These are phyloP conservation scores for Aurelia sp. DNA, from an alignment of 30 jellyfish, hydroid and myxozoan species.

Conservation along the genomic window DNA sequence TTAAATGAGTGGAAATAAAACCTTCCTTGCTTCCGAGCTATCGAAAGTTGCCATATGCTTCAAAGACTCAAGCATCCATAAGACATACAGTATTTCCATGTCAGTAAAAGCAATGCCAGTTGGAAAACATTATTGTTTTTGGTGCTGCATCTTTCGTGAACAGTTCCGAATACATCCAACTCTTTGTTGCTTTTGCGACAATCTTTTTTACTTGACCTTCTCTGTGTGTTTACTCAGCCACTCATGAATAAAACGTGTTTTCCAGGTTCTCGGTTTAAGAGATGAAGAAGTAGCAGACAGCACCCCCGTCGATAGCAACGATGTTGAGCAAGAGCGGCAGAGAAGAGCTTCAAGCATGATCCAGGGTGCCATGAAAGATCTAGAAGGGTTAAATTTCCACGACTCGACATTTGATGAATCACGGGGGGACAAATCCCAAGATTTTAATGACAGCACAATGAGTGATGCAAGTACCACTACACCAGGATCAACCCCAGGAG, in stretches of 20 bases:
- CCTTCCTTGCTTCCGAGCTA: too few species aligned
- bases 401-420: conserved; percentile 12
- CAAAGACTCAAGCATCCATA: too few species aligned
- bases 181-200: too few species aligned
- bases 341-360: conserved; percentile 84
- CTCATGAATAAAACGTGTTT: not conserved
- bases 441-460: conserved; percentile 14
- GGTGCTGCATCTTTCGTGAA: too few species aligned
- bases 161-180: too few species aligned
- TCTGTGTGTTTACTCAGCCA: not conserved
- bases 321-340: conserved; percentile 76
- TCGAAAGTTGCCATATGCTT: too few species aligned
- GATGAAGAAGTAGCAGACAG: conserved; percentile 22
- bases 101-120: too few species aligned
- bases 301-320: conserved; percentile 79
- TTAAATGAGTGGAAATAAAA: too few species aligned
- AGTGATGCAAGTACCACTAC: too few species aligned
- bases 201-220: not conserved
- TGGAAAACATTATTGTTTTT: too few species aligned
- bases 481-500: conserved; percentile 22
- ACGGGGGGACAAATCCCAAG: conserved; percentile 1
- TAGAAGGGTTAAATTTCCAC: conserved; percentile 47
- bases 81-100: too few species aligned
- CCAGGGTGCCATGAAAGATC: conserved; percentile 84
- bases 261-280: conserved; percentile 73